Evolutionary conservation across 2,113 vertebrate genomes (phyloP), one percentile per base, ranked within the genome.

Genomic region (Eclectus roratus): DNA sequence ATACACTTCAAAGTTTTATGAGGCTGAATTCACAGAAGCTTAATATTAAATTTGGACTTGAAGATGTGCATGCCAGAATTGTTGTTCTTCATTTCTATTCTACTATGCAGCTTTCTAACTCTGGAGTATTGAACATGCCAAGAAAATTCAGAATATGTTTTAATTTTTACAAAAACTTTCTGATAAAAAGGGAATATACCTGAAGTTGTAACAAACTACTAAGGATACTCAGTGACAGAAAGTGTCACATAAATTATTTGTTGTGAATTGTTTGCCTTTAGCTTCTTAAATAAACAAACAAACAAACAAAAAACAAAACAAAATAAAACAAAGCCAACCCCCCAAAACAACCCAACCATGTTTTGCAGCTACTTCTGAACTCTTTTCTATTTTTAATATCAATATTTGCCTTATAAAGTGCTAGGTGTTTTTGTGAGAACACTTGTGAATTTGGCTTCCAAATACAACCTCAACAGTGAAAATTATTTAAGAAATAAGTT

Each of bases 1-100:
- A 92, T 81, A 61, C 47, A 70, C 80, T 91, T 91, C 91, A 94
- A 96, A 96, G 90, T 96, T 94, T 97, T 95, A 93, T 90, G 76
- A 96, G 76, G 63, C 49, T 83, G 39, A 46, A 44, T 76, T 96
- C 92, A 74, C 39, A 95, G 79, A 83, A 84, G 92, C 77, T 95
- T 85, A 95, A 88, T 94, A 88, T 80, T 89, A 84, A 93, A 96
- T 90, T 80, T 94, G 86, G 61, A 52, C 66, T 91, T 53, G 78
- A 88, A 93, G 85, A 64, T 68, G 69, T 93, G 41, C 35, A 65
- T 83, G 76, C 61, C 80, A 93, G 71, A 82, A 88, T 37, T 63
- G 50, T 28, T 82, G 7, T 55, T 37, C 39, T 94, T 80, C 55
- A 66, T 86, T 94, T 88, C 88, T 85, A 4, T 88, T 90, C 92